These are phyloP conservation scores for Aselliscus stoliczkanus DNA, from an alignment of 2,797 vertebrate species.

Conservation along the genomic window DNA sequence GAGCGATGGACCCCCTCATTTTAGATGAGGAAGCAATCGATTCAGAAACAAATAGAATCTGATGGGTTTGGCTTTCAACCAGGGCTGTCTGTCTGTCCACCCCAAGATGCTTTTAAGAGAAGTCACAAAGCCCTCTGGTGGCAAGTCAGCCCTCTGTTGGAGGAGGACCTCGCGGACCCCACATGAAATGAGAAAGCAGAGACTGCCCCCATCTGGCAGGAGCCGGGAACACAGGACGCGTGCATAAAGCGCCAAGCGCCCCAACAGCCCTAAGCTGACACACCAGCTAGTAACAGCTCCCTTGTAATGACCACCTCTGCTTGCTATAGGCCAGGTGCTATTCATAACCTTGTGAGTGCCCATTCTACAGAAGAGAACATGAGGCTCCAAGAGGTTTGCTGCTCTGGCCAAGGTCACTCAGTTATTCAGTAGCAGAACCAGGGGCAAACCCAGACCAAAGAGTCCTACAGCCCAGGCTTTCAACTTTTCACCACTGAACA, in stretches of 20 bases:
- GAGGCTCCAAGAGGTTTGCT: neutral
- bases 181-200: neutral
- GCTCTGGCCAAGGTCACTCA: neutral
- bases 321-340: neutral
- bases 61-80: neutral
- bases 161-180: accelerated
- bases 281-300: accelerated
- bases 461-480: neutral
- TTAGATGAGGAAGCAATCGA: neutral
- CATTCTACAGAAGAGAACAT: neutral
- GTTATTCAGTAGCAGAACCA: neutral
- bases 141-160: neutral
- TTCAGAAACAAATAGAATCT: neutral
- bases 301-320: neutral
- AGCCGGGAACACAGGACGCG: neutral
- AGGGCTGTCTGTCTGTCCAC: neutral
- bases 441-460: neutral
- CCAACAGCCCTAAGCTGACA: accelerated
- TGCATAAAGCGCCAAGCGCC: neutral
- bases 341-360: too few species aligned
- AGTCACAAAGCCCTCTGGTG: slow-evolving; percentile 23
- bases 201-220: slow-evolving; percentile 45
- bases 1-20: neutral
- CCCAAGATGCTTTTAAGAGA: neutral
- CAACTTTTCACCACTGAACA: neutral